phyloP scores from a whole-genome alignment of 2,797 vertebrate genomes.

The Cyclopterus lumpus region DNA sequence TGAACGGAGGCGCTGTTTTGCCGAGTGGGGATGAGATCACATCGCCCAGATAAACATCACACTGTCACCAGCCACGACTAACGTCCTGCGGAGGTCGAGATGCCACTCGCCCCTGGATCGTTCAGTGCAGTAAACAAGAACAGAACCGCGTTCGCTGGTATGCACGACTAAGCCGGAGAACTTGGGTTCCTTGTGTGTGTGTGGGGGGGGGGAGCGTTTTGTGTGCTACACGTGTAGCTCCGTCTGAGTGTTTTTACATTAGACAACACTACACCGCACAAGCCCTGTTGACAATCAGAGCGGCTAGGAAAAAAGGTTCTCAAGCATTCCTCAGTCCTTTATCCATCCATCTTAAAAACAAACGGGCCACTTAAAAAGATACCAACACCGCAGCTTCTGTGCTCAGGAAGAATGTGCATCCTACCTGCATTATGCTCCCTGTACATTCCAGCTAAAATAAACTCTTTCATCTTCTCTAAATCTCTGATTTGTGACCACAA shows the following conservation, averaged over 20 bases:
- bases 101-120: not conserved
- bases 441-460: conserved; percentile 39
- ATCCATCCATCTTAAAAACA: conserved; percentile 7
- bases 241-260: conserved; percentile 15
- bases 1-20: too few species aligned
- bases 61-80: not conserved
- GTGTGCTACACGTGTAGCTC: conserved; percentile 11
- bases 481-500: conserved; percentile 37
- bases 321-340: conserved; percentile 22
- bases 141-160: conserved; percentile 15
- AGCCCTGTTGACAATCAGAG: conserved; percentile 1
- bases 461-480: conserved; percentile 30
- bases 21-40: too few species aligned
- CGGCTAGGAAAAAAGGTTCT: not conserved
- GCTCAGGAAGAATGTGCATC: not conserved
- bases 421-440: conserved; percentile 17
- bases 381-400: not conserved
- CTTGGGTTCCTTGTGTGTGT: conserved; percentile 3
- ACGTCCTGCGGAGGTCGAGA: not conserved
- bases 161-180: conserved; percentile 41
- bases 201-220: conserved; percentile 12
- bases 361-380: not conserved
- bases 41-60: not conserved
- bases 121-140: conserved; percentile 17
- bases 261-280: conserved; percentile 6